Conservation (phyloP, 2,113 vertebrate genomes). For the Gallinago jamesoni region DNA sequence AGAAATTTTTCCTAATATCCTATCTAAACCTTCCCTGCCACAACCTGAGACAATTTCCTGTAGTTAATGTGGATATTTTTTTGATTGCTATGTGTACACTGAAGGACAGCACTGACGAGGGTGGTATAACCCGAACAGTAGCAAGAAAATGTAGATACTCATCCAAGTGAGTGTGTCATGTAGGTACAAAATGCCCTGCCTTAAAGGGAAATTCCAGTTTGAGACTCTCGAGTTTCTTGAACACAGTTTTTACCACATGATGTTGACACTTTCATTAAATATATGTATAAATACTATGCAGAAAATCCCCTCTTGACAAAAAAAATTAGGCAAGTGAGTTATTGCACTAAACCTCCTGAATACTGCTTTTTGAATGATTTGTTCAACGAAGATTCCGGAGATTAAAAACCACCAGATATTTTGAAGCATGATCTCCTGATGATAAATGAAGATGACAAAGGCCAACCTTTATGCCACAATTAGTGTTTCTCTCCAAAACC, state of each 20-base stretch:
- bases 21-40: background rate
- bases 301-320: background rate
- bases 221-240: background rate
- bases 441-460: slow-evolving; percentile 22
- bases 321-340: background rate
- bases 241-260: background rate
- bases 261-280: background rate
- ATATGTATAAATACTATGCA: background rate
- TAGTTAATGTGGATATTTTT: background rate
- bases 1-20: background rate
- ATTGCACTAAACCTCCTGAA: background rate
- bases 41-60: background rate
- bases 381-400: background rate
- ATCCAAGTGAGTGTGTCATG: background rate
- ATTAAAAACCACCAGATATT: background rate
- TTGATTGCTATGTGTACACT: background rate
- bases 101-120: background rate
- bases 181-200: background rate
- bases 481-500: background rate
- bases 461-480: background rate
- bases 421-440: background rate
- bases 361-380: background rate
- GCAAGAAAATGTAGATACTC: background rate
- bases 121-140: background rate
- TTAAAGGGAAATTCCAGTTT: background rate